phyloP scores from a whole-genome alignment of 2,113 vertebrate species.

The Leucopsar rothschildi region DNA sequence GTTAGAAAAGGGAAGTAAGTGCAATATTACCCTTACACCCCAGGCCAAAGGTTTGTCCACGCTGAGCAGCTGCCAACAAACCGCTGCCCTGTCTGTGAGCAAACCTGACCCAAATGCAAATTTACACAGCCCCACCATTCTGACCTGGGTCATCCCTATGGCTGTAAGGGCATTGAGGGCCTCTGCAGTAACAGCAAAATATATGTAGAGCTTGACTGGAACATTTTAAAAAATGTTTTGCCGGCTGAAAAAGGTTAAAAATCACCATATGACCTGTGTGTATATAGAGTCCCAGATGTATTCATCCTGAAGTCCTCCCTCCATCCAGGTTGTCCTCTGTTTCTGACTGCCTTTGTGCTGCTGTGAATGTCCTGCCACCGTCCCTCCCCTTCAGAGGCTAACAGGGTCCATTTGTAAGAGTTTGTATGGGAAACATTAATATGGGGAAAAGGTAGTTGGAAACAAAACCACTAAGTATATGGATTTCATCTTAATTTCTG shows the following conservation, averaged over 20 bases:
- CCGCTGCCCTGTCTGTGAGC: neutral
- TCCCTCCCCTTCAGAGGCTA: neutral
- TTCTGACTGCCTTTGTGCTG: neutral
- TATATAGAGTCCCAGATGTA: neutral
- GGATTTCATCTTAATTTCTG: neutral
- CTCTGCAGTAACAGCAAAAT: neutral
- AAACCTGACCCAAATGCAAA: neutral
- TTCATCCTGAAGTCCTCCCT: neutral
- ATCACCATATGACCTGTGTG: neutral
- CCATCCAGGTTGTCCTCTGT: neutral
- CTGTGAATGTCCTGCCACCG: neutral
- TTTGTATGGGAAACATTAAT: neutral
- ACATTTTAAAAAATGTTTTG: neutral
- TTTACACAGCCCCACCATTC: neutral
- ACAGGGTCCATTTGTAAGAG: neutral
- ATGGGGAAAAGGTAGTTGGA: neutral
- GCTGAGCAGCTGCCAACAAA: neutral
- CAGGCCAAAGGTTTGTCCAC: neutral
- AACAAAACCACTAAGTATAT: neutral
- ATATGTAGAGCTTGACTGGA: neutral
- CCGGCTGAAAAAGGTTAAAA: neutral
- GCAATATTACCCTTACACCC: neutral
- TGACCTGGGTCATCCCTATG: neutral
- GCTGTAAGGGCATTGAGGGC: neutral
- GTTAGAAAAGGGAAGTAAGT: neutral